Evolutionary conservation across 1,140 invertebrate genomes (phyloP).

Genomic region (Heliothis virescens): DNA sequence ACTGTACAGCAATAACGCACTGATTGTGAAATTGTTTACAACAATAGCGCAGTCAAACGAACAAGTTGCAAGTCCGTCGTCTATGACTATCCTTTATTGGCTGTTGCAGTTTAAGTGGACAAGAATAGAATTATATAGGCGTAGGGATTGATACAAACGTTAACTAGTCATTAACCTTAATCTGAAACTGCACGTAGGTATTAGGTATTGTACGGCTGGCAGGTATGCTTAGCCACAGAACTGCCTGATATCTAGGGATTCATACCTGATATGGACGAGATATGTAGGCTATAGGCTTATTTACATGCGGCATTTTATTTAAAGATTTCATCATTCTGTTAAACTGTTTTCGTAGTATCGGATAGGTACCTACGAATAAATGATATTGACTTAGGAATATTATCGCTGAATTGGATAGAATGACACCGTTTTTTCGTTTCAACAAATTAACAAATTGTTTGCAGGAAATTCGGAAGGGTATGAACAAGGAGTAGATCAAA

Average conservation of each 20-base stretch:
- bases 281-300: too few relatives aligned
- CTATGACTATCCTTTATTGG: constrained; percentile 23
- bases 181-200: constrained; percentile 1
- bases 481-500: constrained; percentile 77
- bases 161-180: constrained; percentile 33
- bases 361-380: too few relatives aligned
- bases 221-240: not conserved
- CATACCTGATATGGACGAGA: too few relatives aligned
- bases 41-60: constrained; percentile 25
- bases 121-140: constrained; percentile 34
- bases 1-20: constrained; percentile 31
- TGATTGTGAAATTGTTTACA: constrained; percentile 30
- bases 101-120: constrained; percentile 36
- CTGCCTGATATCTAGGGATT: too few relatives aligned
- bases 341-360: too few relatives aligned
- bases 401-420: too few relatives aligned
- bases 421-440: not conserved
- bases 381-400: too few relatives aligned
- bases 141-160: constrained; percentile 9
- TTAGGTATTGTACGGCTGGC: not conserved
- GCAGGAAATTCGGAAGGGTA: constrained; percentile 79
- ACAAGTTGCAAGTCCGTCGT: constrained; percentile 9
- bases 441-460: constrained; percentile 39
- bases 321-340: too few relatives aligned
- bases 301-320: too few relatives aligned